Base-by-base conservation (phyloP, 2,888 invertebrate species). In the Falcaria lacertinaria region DNA sequence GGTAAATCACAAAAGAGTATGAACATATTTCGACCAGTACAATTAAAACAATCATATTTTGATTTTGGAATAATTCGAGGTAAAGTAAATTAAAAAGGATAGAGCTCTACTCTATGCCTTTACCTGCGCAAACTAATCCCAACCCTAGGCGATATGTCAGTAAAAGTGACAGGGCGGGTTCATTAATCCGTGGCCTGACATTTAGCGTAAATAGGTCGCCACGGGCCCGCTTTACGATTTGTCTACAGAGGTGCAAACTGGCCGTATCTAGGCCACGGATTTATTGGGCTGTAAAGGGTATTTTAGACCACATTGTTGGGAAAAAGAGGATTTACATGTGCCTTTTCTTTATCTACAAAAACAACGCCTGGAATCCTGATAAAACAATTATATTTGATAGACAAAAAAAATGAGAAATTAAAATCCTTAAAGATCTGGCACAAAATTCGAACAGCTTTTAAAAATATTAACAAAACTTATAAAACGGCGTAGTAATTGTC, bases 141-240 rank as follows among this genome's bases (percentile, higher is more conserved):
- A 11, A 8, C 2, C 16, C 13, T 16, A 16, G 16, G 11, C 33
- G 42, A 45, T 38, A 45, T 45, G 39, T 41, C 42, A 43, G 34
- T 47, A 38, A 46, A 56, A 57, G 50, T 49, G 54, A 44, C 36
- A 45, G 16, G 8, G 37, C 4, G 15, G 22, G 22, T 51, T 49
- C 57, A 69, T 63, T 54, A 62, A 62, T 62, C 53, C 52, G 49
- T 44, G 52, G 37, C 54, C 68, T 73, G 75, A 70, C 74, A 79
- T 80, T 80, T 74, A 60, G 47, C 44, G 57, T 61, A 74, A 71
- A 60, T 73, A 69, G 79, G 77, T 73, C 75, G 79, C 75, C 52
- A 68, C 14, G 33, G 33, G 64, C 46, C 3, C 19, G 19, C 54
- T 81, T 80, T 80, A 83, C 70, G 73, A 69, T 61, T 57, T 68